Evolutionary conservation across 1,140 invertebrate species (phyloP).

Genomic region (Cotesia vestalis): DNA sequence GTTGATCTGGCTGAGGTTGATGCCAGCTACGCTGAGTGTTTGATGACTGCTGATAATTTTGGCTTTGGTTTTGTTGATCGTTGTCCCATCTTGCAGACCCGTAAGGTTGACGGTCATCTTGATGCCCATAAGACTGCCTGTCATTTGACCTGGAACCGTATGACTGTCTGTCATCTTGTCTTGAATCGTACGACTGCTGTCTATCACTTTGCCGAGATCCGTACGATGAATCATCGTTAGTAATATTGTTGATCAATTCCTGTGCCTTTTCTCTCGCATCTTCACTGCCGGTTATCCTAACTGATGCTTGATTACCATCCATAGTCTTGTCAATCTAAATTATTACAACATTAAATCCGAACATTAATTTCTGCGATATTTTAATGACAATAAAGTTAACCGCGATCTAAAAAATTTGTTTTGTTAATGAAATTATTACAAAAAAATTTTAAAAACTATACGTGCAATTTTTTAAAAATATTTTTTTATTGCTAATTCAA

Average conservation of each 20-base stretch:
- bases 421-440: too few species aligned
- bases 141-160: background rate
- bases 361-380: background rate
- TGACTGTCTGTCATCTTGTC: conserved; percentile 27
- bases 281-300: conserved; percentile 67
- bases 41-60: conserved; percentile 16
- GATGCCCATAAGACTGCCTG: background rate
- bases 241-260: conserved; percentile 66
- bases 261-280: conserved; percentile 67
- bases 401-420: too few species aligned
- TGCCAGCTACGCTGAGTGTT: background rate
- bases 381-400: too few species aligned
- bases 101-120: too few species aligned
- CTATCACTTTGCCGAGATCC: background rate
- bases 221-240: conserved; percentile 33
- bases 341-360: background rate
- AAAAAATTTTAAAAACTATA: too few species aligned
- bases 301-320: conserved; percentile 58
- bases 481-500: too few species aligned
- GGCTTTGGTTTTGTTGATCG: background rate
- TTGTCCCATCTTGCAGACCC: background rate
- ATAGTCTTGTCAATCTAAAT: conserved; percentile 53
- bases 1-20: background rate
- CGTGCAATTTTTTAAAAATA: too few species aligned
- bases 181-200: background rate